Evolutionary conservation across 2,113 vertebrate genomes (phyloP).

Genomic region (Micronisus gabar): DNA sequence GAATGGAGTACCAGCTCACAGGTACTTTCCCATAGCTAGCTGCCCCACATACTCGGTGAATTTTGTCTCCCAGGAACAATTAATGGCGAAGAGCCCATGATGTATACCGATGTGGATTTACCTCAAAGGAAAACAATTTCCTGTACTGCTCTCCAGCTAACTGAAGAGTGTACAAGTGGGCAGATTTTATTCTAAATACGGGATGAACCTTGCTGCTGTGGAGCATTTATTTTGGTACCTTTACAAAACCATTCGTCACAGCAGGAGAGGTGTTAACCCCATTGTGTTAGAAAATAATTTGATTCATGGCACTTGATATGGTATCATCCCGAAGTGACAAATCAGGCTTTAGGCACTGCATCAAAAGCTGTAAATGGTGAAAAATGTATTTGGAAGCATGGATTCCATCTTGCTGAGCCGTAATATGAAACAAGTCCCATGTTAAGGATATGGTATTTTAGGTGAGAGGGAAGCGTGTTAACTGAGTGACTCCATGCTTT

Average conservation of each 20-base stretch:
- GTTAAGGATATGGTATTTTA: not conserved
- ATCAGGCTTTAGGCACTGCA: not conserved
- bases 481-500: not conserved
- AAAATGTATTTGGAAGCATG: not conserved
- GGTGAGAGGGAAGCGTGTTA: not conserved
- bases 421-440: not conserved
- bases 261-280: conserved; percentile 16
- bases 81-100: not conserved
- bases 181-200: not conserved
- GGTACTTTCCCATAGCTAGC: not conserved
- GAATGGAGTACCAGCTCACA: not conserved
- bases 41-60: not conserved
- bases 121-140: conserved; percentile 30
- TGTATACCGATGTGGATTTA: not conserved
- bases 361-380: not conserved
- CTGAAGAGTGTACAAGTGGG: not conserved
- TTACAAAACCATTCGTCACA: not conserved
- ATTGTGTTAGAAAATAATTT: conserved; percentile 58
- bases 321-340: not conserved
- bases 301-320: conserved; percentile 46
- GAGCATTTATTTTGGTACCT: conserved; percentile 24
- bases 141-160: not conserved
- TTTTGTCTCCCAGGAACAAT: not conserved
- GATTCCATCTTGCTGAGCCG: not conserved
- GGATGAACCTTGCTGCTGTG: not conserved